Evolutionary conservation across 2,113 vertebrate genomes (phyloP).

Genomic region (Chaetura pelagica): DNA sequence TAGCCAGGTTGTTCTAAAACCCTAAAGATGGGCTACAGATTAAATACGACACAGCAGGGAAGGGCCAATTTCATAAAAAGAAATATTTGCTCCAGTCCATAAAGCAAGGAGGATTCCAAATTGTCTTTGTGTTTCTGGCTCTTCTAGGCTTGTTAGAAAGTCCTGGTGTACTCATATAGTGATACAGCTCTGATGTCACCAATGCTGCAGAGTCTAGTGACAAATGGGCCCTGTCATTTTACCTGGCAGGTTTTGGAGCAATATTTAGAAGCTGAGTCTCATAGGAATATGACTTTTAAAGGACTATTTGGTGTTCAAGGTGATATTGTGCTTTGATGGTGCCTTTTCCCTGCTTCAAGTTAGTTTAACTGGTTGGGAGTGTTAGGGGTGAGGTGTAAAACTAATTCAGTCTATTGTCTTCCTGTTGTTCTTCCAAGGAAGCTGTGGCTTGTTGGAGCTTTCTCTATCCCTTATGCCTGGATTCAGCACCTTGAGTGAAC

Average conservation of each 20-base stretch:
- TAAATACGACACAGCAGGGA: background rate
- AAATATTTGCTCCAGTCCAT: background rate
- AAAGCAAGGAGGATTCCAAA: background rate
- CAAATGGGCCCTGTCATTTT: background rate
- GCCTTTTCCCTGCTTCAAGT: background rate
- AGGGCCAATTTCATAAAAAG: background rate
- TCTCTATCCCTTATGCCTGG: background rate
- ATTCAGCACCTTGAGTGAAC: background rate
- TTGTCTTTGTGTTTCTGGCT: background rate
- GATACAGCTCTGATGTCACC: background rate
- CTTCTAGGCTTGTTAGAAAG: background rate
- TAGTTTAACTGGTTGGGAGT: background rate
- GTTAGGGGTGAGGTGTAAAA: background rate
- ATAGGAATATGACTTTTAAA: background rate
- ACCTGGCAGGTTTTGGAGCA: background rate
- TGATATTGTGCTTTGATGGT: background rate
- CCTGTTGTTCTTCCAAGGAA: fast-evolving
- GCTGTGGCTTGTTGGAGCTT: background rate
- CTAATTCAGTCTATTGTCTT: background rate
- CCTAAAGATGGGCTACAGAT: background rate
- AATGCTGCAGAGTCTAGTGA: background rate
- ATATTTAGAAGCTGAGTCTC: background rate
- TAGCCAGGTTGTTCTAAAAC: background rate
- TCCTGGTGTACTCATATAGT: background rate
- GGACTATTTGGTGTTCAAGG: background rate